phyloP scores from a whole-genome alignment of 30 jellyfish, hydroid and myxozoan species.

The Aurelia coerulea region DNA sequence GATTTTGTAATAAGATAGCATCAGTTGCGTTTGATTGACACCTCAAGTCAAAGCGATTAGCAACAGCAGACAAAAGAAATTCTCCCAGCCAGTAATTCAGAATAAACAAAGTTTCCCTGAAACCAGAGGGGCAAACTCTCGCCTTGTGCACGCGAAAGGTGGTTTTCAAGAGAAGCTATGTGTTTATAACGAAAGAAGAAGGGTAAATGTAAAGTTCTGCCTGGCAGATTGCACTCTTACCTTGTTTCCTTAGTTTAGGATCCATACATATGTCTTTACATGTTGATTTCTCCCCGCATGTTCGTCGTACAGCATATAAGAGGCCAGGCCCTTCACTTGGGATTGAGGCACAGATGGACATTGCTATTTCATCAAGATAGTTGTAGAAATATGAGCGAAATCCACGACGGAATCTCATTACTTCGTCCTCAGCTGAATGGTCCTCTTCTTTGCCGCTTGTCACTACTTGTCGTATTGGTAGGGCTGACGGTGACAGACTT shows the following conservation, averaged over 20 bases:
- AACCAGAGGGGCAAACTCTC: too few species aligned
- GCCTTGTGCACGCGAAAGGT: too few species aligned
- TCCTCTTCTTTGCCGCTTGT: conserved; percentile 8
- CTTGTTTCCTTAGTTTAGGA: conserved; percentile 92
- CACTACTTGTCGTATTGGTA: conserved; percentile 69
- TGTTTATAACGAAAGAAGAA: too few species aligned
- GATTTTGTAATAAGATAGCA: too few species aligned
- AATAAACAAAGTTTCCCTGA: too few species aligned
- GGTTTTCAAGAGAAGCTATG: too few species aligned
- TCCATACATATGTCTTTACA: conserved; percentile 97
- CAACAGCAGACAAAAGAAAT: neutral
- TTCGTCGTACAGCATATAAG: conserved; percentile 96
- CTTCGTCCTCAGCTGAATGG: conserved; percentile 26
- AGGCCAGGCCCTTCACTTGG: conserved; percentile 99
- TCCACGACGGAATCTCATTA: conserved; percentile 90
- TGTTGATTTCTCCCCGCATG: conserved; percentile 99
- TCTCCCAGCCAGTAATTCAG: too few species aligned
- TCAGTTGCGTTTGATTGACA: too few species aligned
- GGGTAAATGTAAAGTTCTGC: too few species aligned
- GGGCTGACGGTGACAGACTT: conserved; percentile 52
- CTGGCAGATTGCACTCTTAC: conserved; percentile 14
- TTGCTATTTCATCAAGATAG: conserved; percentile 97
- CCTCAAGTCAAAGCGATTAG: neutral
- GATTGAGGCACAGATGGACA: conserved; percentile 98
- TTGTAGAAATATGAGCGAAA: conserved; percentile 96